Evolutionary conservation across 2,113 vertebrate genomes (phyloP), one percentile per base, ranked within the genome.

Genomic region (Pollimyrus isidori): DNA sequence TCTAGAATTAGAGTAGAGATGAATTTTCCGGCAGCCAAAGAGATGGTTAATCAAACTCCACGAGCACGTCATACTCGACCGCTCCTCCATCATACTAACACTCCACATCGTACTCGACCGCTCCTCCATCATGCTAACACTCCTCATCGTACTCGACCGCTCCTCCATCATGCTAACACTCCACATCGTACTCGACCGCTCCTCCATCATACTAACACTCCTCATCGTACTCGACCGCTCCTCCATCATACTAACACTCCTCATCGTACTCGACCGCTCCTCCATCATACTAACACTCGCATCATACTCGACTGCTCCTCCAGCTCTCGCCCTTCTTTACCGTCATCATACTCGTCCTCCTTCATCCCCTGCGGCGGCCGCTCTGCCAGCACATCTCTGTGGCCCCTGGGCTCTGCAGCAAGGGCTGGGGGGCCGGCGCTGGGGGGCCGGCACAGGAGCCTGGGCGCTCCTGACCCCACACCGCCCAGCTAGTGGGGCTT

Each of bases 271-370:
- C 42, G 3, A 45, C 42, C 42, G 4, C 35, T 35, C 35, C 35
- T 35, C 35, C 35, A 35, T 35, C 35, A 17, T 1, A 7, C 42
- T 45, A n/a, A n/a, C n/a, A n/a, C n/a, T n/a, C 39, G 39, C 35
- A 35, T 35, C 35, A 17, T 1, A 7, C 42, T 45, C 42, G 1
- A 35, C 5, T 13, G 39, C 19, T 21, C 26, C 65, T 26, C 65
- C 26, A 3, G 26, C 26, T 30, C n/a, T 15, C 9, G 11, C n/a
- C n/a, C 65, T 11, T 73, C 26, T 82, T 95, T 93, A 96, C 94
- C 95, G 94, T 96, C 95, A 93, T 94, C 94, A 89, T 94, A 92
- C 92, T 88, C 94, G 91, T 95, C 94, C 91, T 94, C 94, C 92
- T 95, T 95, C 94, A 96, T 95, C 93, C 94, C 92, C 91, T 93